A percentile compares a stretch with the other conserved stretches of the same genome.
These are phyloP conservation scores for Andrena dorsata DNA, from an alignment of 2,888 invertebrate species.

Conservation along the genomic window DNA sequence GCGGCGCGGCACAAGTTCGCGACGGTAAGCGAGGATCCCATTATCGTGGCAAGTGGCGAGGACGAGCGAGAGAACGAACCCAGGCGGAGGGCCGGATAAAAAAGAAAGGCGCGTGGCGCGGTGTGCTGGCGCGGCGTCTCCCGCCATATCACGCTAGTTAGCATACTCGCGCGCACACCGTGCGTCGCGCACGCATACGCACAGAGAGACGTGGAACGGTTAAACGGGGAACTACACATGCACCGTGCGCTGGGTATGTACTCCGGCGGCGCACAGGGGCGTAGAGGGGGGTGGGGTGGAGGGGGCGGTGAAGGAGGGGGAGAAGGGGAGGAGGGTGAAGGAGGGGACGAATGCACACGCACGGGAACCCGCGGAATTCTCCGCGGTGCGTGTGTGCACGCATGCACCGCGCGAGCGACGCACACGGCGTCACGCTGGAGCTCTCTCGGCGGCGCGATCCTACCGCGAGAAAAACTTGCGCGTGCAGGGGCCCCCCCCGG, in stretches of 20 bases:
- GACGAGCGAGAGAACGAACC: slow-evolving; percentile 59
- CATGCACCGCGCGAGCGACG: slow-evolving; percentile 70
- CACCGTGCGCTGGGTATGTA: slow-evolving; percentile 34
- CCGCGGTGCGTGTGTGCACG: slow-evolving; percentile 70
- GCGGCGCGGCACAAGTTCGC: too few relatives aligned
- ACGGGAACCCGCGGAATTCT: slow-evolving; percentile 74
- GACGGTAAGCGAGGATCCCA: too few relatives aligned
- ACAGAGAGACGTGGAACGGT: slow-evolving; percentile 43
- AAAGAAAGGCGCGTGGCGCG: slow-evolving; percentile 72
- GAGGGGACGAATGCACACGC: slow-evolving; percentile 39
- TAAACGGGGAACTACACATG: slow-evolving; percentile 52
- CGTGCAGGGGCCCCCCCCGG: slow-evolving; percentile 22
- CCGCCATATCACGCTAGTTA: slow-evolving; percentile 76
- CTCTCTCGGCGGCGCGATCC: slow-evolving; percentile 55
- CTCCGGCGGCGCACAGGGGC: slow-evolving; percentile 25
- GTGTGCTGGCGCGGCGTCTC: slow-evolving; percentile 76
- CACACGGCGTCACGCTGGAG: slow-evolving; percentile 61
- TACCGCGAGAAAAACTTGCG: slow-evolving; percentile 57
- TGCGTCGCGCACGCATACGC: slow-evolving; percentile 54
- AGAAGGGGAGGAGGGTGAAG: not conserved
- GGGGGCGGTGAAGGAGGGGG: not conserved
- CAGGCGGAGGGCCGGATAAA: slow-evolving; percentile 59
- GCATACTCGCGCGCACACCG: slow-evolving; percentile 47
- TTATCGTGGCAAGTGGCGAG: not conserved
- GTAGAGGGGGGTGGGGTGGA: not conserved